Conservation (phyloP, 35 echinoderm and acorn worm genomes). For the Anneissia japonica region DNA sequence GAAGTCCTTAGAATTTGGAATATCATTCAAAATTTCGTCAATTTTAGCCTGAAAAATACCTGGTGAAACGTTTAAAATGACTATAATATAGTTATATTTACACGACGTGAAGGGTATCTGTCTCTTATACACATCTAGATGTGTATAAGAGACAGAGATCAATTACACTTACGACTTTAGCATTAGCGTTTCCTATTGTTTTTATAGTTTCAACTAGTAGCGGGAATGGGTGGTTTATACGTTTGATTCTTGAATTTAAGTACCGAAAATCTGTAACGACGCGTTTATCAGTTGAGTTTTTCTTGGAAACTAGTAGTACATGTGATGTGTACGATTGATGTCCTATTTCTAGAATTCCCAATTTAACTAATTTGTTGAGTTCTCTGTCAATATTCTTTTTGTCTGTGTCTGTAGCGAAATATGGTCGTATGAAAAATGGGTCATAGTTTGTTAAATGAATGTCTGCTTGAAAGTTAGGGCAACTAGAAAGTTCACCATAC, state of each 20-base stretch:
- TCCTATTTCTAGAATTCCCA: neutral
- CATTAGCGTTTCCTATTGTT: conserved; percentile 9
- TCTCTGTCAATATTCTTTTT: neutral
- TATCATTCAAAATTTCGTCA: conserved; percentile 7
- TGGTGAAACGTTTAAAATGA: conserved; percentile 7
- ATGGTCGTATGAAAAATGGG: conserved; percentile 9
- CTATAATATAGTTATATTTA: conserved; percentile 40
- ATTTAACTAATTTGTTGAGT: neutral
- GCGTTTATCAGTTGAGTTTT: neutral
- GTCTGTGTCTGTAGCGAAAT: neutral
- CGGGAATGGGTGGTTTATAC: neutral
- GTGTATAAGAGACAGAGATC: conserved; percentile 2
- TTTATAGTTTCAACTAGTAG: neutral
- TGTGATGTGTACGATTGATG: neutral
- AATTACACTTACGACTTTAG: conserved; percentile 11
- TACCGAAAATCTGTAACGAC: neutral
- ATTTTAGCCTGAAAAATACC: conserved; percentile 38
- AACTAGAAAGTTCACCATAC: conserved; percentile 20
- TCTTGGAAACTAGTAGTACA: neutral
- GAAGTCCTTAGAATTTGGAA: conserved; percentile 19
- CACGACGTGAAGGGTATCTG: conserved; percentile 12
- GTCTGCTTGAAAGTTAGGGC: conserved; percentile 19
- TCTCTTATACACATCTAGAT: neutral
- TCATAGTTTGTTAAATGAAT: conserved; percentile 17
- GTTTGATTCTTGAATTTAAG: neutral